A percentile compares a stretch with the other conserved stretches of the same genome.
phyloP scores from a whole-genome alignment of 2,113 vertebrate species.

The Vanacampus margaritifer region DNA sequence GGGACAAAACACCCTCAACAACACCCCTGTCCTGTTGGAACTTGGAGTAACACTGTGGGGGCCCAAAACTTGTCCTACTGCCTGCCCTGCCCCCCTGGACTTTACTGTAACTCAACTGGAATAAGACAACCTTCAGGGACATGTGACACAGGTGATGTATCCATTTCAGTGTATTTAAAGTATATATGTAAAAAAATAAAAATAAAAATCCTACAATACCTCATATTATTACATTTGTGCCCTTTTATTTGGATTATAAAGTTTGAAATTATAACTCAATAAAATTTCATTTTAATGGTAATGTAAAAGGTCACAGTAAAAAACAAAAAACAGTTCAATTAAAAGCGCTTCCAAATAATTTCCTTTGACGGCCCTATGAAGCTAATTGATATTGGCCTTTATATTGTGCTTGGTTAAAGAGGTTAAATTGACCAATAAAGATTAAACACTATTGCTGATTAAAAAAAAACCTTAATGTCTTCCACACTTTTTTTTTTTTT shows the following conservation, averaged over 20 bases:
- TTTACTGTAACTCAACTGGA: conserved; percentile 78
- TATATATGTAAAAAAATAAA: neutral
- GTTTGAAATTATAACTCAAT: neutral
- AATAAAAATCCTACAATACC: neutral
- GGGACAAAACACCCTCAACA: conserved; percentile 75
- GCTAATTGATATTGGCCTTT: neutral
- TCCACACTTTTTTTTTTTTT: conserved; percentile 25
- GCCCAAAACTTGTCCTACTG: conserved; percentile 74
- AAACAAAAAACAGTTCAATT: too few relatives aligned
- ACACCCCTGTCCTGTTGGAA: conserved; percentile 79
- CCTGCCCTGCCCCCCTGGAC: conserved; percentile 78
- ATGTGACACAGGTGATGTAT: conserved; percentile 46
- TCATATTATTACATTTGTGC: neutral
- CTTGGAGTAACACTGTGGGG: conserved; percentile 78
- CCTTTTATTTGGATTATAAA: too few relatives aligned
- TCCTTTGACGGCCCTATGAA: neutral
- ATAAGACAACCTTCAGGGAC: conserved; percentile 70
- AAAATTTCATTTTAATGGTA: neutral
- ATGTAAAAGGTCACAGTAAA: neutral
- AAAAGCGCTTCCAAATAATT: neutral
- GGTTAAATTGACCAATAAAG: neutral
- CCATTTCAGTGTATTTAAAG: too few relatives aligned
- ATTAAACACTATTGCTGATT: neutral
- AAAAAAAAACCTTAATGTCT: neutral
- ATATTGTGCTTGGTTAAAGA: neutral